phyloP scores from a whole-genome alignment of 2,797 vertebrate species.

The Neosilurus mollespiculum region DNA sequence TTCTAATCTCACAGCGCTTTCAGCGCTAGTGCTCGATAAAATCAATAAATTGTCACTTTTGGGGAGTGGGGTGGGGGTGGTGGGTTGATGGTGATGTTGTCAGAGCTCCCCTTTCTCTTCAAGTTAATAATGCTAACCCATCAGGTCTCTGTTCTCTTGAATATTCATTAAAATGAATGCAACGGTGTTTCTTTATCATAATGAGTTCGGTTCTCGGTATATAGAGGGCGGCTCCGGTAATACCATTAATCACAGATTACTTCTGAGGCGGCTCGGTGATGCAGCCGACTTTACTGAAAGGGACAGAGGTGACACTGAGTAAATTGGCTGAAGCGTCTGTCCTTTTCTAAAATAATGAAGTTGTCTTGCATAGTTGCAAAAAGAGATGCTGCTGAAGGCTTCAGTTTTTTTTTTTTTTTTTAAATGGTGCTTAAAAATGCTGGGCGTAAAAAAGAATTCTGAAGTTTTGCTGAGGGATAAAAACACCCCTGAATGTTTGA shows the following conservation, averaged over 20 bases:
- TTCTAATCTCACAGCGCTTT: slow-evolving; percentile 56
- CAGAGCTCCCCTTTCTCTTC: background rate
- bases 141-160: background rate
- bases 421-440: background rate
- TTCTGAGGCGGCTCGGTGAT: background rate
- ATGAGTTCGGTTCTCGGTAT: slow-evolving; percentile 18
- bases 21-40: slow-evolving; percentile 53
- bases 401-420: background rate
- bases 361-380: background rate
- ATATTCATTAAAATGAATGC: slow-evolving; percentile 15
- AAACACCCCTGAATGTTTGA: background rate
- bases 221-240: background rate
- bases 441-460: background rate
- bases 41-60: slow-evolving; percentile 58
- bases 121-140: slow-evolving; percentile 19
- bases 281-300: background rate
- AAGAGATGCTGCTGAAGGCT: background rate
- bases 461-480: background rate
- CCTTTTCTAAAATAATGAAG: slow-evolving; percentile 17
- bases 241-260: slow-evolving; percentile 29
- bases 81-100: background rate
- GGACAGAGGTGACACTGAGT: background rate
- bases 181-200: slow-evolving; percentile 21
- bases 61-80: background rate
- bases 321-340: slow-evolving; percentile 6